These are phyloP conservation scores for Microcaecilia unicolor DNA, from an alignment of 2,797 vertebrate genomes.

Conservation along the genomic window DNA sequence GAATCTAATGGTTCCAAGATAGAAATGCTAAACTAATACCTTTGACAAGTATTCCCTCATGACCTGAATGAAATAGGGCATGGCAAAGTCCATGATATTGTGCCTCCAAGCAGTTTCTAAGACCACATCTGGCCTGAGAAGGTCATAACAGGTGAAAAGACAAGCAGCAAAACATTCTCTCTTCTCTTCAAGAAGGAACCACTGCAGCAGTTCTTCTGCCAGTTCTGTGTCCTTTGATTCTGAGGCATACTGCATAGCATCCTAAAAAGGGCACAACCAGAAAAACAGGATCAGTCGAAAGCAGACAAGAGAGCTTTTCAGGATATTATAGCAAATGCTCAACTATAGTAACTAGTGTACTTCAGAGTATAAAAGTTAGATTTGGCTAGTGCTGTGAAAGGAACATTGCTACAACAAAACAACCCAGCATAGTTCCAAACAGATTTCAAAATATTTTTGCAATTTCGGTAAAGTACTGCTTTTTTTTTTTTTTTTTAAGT, in stretches of 20 bases:
- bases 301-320: too few relatives aligned
- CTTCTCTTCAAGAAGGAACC: slow-evolving; percentile 94
- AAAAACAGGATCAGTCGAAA: too few relatives aligned
- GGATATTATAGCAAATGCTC: too few relatives aligned
- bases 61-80: slow-evolving; percentile 99
- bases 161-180: slow-evolving; percentile 96
- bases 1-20: too few relatives aligned
- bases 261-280: slow-evolving; percentile 46
- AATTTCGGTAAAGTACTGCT: too few relatives aligned
- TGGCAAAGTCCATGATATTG: slow-evolving; percentile 99
- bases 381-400: too few relatives aligned
- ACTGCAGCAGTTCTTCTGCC: slow-evolving; percentile 92
- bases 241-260: slow-evolving; percentile 73
- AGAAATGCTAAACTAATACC: slow-evolving; percentile 67
- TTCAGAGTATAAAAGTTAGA: too few relatives aligned
- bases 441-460: too few relatives aligned
- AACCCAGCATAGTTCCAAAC: too few relatives aligned
- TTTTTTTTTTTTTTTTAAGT: too few relatives aligned
- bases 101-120: slow-evolving; percentile 97
- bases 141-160: slow-evolving; percentile 95
- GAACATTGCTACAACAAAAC: too few relatives aligned
- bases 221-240: slow-evolving; percentile 94
- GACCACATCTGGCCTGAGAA: slow-evolving; percentile 93
- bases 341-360: too few relatives aligned
- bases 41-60: slow-evolving; percentile 97